Percentiles rank a stretch among this genome's conserved stretches.
Conservation (phyloP, 2,113 vertebrate genomes). For the Tetrao urogallus region DNA sequence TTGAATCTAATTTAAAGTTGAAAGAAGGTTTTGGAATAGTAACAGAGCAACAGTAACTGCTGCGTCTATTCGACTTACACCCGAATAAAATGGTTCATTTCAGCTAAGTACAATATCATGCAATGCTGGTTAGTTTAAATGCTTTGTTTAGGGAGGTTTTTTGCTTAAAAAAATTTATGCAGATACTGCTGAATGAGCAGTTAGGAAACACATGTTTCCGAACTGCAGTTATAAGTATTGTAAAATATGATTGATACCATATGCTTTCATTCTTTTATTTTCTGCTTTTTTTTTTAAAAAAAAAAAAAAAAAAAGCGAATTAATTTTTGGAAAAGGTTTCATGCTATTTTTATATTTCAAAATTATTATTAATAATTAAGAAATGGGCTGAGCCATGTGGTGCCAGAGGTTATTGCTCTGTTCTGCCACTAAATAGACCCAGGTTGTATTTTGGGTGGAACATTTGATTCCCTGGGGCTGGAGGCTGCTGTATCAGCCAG, state of each 20-base stretch:
- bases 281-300: conserved; percentile 50
- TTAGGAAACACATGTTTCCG: conserved; percentile 71
- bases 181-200: conserved; percentile 69
- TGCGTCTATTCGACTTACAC: conserved; percentile 24
- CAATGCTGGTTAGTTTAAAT: conserved; percentile 60
- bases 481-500: conserved; percentile 61
- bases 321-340: conserved; percentile 28
- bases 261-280: conserved; percentile 62
- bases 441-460: conserved; percentile 27
- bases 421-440: conserved; percentile 25
- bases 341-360: conserved; percentile 52
- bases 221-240: conserved; percentile 69
- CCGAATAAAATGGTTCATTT: conserved; percentile 60
- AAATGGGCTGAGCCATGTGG: conserved; percentile 68
- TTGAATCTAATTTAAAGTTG: conserved; percentile 50
- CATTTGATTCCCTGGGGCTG: conserved; percentile 40
- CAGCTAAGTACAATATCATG: conserved; percentile 58
- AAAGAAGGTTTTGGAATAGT: conserved; percentile 42
- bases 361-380: conserved; percentile 47
- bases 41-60: conserved; percentile 42
- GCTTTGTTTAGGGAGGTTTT: conserved; percentile 68
- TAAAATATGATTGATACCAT: conserved; percentile 78
- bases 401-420: conserved; percentile 52
- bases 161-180: conserved; percentile 59
- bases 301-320: conserved; percentile 12